phyloP scores from a whole-genome alignment of 2,797 vertebrate genomes.

The Synanceia verrucosa region DNA sequence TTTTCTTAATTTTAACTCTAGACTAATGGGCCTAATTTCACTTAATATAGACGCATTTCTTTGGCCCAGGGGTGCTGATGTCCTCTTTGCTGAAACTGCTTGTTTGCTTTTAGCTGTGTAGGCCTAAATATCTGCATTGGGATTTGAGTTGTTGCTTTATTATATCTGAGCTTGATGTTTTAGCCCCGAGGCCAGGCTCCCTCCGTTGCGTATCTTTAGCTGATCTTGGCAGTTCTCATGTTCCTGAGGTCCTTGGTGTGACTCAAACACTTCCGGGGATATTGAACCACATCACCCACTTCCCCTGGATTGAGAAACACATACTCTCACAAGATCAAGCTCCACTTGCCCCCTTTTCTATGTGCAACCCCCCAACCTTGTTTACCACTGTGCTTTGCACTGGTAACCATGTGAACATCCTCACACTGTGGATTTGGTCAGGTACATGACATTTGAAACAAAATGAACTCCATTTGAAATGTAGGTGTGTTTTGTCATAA shows the following conservation, averaged over 20 bases:
- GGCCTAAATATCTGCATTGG: constrained; percentile 71
- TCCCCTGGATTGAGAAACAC: constrained; percentile 55
- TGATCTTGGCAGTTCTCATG: constrained; percentile 71
- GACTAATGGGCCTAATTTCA: constrained; percentile 65
- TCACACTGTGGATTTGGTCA: constrained; percentile 10
- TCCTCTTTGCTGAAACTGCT: constrained; percentile 71
- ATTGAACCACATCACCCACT: constrained; percentile 54
- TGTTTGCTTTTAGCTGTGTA: constrained; percentile 72
- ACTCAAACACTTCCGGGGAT: constrained; percentile 65
- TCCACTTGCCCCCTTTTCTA: constrained; percentile 10
- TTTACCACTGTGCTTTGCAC: constrained; percentile 6
- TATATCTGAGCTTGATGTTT: constrained; percentile 68
- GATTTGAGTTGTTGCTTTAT: constrained; percentile 71
- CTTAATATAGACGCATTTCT: constrained; percentile 55
- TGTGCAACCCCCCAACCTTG: constrained; percentile 7
- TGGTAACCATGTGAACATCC: not conserved
- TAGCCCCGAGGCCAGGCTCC: constrained; percentile 54
- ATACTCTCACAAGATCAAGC: constrained; percentile 44
- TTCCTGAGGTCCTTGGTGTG: constrained; percentile 63
- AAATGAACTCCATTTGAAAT: constrained; percentile 30
- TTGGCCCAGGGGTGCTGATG: constrained; percentile 51
- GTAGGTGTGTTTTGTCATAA: constrained; percentile 37
- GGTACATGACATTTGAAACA: constrained; percentile 25
- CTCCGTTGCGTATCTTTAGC: constrained; percentile 63
- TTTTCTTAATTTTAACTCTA: constrained; percentile 25